Conservation (phyloP, 2,888 invertebrate species). For the Dolichomitus sp. region DNA sequence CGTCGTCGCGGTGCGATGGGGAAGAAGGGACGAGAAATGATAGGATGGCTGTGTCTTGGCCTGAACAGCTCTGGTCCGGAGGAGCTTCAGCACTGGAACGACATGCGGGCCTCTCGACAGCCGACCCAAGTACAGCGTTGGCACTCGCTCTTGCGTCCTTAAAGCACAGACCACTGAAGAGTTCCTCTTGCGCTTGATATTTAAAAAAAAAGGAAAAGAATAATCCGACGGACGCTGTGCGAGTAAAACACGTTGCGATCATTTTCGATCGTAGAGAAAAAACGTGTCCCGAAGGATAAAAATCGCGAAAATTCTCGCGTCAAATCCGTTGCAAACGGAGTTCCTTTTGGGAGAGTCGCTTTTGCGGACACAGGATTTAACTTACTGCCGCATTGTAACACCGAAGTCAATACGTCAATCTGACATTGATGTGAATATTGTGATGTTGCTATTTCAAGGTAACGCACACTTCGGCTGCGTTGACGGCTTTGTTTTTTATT, state of each 20-base stretch:
- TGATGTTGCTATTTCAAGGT: slow-evolving; percentile 44
- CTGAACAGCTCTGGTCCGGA: slow-evolving; percentile 97
- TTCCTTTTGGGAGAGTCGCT: slow-evolving; percentile 60
- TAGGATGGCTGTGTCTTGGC: slow-evolving; percentile 98
- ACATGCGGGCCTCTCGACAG: slow-evolving; percentile 94
- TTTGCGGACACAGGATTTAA: slow-evolving; percentile 72
- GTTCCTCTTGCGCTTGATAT: slow-evolving; percentile 58
- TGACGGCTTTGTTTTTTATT: slow-evolving; percentile 46
- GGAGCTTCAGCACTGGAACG: slow-evolving; percentile 97
- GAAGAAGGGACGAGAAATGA: slow-evolving; percentile 97
- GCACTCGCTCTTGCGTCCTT: slow-evolving; percentile 93
- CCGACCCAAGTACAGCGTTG: slow-evolving; percentile 97
- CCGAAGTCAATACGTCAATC: slow-evolving; percentile 77
- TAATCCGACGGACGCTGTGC: slow-evolving; percentile 34
- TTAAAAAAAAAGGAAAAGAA: slow-evolving; percentile 24
- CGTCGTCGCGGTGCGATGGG: slow-evolving; percentile 97
- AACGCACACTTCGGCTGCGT: slow-evolving; percentile 60
- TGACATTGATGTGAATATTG: slow-evolving; percentile 57
- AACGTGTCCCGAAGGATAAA: slow-evolving; percentile 38
- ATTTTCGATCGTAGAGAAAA: slow-evolving; percentile 35
- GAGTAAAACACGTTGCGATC: slow-evolving; percentile 47
- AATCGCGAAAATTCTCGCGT: slow-evolving; percentile 33
- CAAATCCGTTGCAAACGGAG: slow-evolving; percentile 44
- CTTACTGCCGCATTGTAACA: slow-evolving; percentile 78
- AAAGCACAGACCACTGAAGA: slow-evolving; percentile 72